Evolutionary conservation across 2,888 invertebrate genomes (phyloP).

Genomic region (Cosmopolites sordidus): DNA sequence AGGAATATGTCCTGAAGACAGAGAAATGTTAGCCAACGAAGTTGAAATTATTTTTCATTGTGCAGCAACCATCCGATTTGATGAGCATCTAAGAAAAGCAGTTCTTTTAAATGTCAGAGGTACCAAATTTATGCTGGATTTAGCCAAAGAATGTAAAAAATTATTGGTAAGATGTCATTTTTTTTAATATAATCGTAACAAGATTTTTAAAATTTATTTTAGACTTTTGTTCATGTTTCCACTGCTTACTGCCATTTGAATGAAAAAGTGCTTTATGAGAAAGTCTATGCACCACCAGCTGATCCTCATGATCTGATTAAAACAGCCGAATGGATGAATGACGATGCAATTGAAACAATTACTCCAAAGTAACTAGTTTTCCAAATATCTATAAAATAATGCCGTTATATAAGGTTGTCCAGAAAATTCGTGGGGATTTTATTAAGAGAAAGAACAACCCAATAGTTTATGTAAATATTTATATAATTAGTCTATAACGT

Average conservation of each 20-base stretch:
- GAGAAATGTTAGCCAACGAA: constrained; percentile 60
- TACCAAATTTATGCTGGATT: constrained; percentile 78
- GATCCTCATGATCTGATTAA: constrained; percentile 72
- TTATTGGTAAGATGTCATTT: constrained; percentile 63
- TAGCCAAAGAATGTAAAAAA: constrained; percentile 74
- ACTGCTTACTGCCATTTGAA: constrained; percentile 90
- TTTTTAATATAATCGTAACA: too few species aligned
- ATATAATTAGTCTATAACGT: too few species aligned
- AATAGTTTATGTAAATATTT: too few species aligned
- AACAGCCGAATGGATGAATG: constrained; percentile 74
- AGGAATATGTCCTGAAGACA: constrained; percentile 64
- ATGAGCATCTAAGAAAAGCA: constrained; percentile 85
- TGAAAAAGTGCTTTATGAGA: constrained; percentile 75
- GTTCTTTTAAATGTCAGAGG: constrained; percentile 90
- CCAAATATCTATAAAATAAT: too few species aligned
- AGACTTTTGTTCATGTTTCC: constrained; percentile 76
- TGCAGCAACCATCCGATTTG: constrained; percentile 75
- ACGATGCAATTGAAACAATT: constrained; percentile 62
- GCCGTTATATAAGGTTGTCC: too few species aligned
- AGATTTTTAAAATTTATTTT: constrained; percentile 28
- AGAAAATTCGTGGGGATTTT: too few species aligned
- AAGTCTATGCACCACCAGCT: constrained; percentile 79
- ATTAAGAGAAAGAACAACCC: too few species aligned
- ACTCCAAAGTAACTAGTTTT: constrained; percentile 57
- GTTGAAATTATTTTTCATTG: constrained; percentile 83